Base-by-base conservation (phyloP, 2,113 vertebrate genomes). In the Dendropsophus ebraccatus region DNA sequence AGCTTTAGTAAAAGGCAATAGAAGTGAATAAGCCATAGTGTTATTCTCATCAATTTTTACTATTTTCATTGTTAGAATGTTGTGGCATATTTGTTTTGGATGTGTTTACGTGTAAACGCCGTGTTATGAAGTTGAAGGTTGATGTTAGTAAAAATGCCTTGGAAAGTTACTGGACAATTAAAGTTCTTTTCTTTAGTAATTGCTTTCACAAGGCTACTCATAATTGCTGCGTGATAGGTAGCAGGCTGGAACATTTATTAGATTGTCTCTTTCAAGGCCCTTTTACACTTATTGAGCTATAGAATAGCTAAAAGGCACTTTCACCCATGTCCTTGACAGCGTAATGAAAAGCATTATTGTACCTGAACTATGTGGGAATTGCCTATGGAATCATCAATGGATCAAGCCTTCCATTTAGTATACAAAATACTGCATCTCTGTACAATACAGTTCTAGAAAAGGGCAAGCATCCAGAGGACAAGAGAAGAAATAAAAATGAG, bases 301-400 rank as follows among this genome's bases (percentile, higher is more conserved):
- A 32, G n/a, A 69, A 49, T 50, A 82, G 62, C 80, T 82, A 69
- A 82, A 69, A 67, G 62, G 80, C 25, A 50, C 60, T 82, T 82
- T 67, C 0, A 23, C 25, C 35, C 45, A 50, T 65, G 80, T 82
- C 80, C 80, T 82, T 82, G 58, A 32, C 41, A 7, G 37, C 1
- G 7, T 50, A 10, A 67, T 82, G 41, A 69, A 82, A 47, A 32
- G 7, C n/a, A 45, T 47, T 49, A 62, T 81, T 65, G 41, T 81
- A 49, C 47, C 14, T 35, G 23, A 45, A 65, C 28, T 30, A 25
- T 67, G 56, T 47, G 14, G 47, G 62, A 82, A 47, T 82, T 47
- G 56, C 45, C 47, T 50, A 52, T 76, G 45, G 37, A 81, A 58
- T 47, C 47, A 47, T 50, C 52, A 10, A 35, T 32, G 47, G 28